Evolutionary conservation across 2,113 vertebrate genomes (phyloP), one percentile per base, ranked within the genome.

Genomic region (Ovis canadensis): DNA sequence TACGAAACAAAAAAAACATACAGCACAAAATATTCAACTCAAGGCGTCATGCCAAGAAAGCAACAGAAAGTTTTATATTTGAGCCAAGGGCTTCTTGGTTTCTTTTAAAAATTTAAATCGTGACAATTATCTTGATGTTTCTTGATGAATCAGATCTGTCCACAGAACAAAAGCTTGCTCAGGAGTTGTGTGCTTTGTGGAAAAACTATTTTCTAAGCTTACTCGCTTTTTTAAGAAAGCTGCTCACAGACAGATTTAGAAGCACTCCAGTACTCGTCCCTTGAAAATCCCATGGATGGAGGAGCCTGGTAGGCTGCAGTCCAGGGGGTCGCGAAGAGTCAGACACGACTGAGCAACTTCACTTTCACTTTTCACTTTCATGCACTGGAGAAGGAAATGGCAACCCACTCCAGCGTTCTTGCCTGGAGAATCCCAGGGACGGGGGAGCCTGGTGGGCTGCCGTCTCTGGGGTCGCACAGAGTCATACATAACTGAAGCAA

Each of bases 101-200:
- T 98, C 99, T 98, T 99, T 99, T 98, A 98, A 98, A 98, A 98
- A 98, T 98, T 98, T 98, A 99, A 98, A 98, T 99, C 99, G 98
- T 99, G 99, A 99, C 99, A 99, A 98, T 99, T 99, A 99, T 99
- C 98, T 98, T 99, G 99, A 99, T 99, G 98, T 92, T 98, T 86
- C 98, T 98, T 98, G 96, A 99, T 99, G 99, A 99, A 99, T 99
- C 98, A 98, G 98, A 98, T 98, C 98, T 98, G 98, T 98, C 98
- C 98, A 57, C 97, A 97, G 96, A 97, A 99, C 98, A 98, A 99
- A 98, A 98, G 93, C 96, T 95, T 98, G 98, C 98, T 97, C 95
- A 62, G 98, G 98, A 97, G 93, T 98, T 95, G 89, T 98, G 92
- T 96, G 98, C 90, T 31, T 98, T 99, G 88, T 97, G 93, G 97